Evolutionary conservation across 2,113 vertebrate genomes (phyloP), one percentile per base, ranked within the genome.

Genomic region (Hydrolagus affinis): DNA sequence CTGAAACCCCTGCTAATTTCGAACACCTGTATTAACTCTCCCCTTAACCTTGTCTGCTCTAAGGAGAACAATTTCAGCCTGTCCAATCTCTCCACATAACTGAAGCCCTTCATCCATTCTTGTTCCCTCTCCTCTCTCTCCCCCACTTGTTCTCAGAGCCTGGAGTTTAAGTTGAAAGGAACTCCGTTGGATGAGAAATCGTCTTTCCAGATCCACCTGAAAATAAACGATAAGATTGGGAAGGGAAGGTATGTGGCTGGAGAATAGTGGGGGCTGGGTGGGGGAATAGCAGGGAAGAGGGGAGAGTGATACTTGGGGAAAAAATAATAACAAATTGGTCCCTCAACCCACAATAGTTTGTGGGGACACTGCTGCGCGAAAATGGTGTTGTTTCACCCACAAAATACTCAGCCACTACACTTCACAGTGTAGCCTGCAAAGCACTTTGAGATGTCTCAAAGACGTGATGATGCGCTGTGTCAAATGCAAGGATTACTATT

Each of bases 111-210:
- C 44, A 44, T 44, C 44, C 44, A 3, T 6, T 44, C 44, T 44
- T 44, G 44, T 44, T 44, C 44, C 44, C 44, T 44, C 44, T 44
- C 44, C 44, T 80, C 4, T 83, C 9, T 6, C 44, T 80, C 4
- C 66, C 9, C 11, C 14, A 21, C 59, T 68, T 28, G 17, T 72
- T 72, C 23, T 72, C 10, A 83, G 78, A 66, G 0, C 15, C 78
- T 83, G 62, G 28, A 68, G 0, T 83, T 83, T 66, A 83, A 83
- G 3, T 68, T 83, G 78, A 83, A 83, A 17, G 78, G 62, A 83
- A 32, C 64, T 68, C 60, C 78, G 30, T 30, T 83, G 11, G 9
- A 68, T 30, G 60, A 60, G 11, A 66, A 30, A 68, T 83, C 78
- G 14, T 68, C 78, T 30, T 62, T 83, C 25, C 78, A 83, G 15